A percentile compares a stretch with the other conserved stretches of the same genome.
phyloP scores from a whole-genome alignment of 2,888 invertebrate species.

The Hanleya hanleyi region DNA sequence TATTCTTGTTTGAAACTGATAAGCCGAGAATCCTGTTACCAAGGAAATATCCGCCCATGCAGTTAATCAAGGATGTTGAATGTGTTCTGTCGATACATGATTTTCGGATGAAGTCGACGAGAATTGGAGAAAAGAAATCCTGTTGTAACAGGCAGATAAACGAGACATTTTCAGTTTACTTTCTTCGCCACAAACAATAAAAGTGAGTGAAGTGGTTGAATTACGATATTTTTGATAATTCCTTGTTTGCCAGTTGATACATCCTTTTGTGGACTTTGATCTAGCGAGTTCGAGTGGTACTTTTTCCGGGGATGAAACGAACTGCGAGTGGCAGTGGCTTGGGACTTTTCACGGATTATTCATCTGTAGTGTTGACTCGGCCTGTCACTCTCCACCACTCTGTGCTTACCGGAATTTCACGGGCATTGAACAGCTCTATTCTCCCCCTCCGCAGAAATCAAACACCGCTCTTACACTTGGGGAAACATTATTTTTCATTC shows the following conservation, averaged over 20 bases:
- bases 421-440: not conserved
- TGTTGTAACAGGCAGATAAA: no score
- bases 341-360: not conserved
- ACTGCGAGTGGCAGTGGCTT: not conserved
- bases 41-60: no score
- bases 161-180: no score
- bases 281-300: not conserved
- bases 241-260: not conserved
- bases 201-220: no score
- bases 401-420: not conserved
- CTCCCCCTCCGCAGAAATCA: not conserved
- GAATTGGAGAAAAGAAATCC: no score
- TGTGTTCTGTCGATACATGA: no score
- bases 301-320: not conserved
- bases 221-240: no score
- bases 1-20: no score
- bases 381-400: not conserved
- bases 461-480: not conserved
- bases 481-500: constrained; percentile 10
- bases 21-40: no score
- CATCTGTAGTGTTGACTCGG: not conserved
- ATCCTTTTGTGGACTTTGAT: not conserved
- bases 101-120: no score
- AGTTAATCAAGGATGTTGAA: no score
- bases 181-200: no score